These are phyloP conservation scores for Cryptosula pallasiana DNA, from an alignment of 2,888 invertebrate genomes.

Conservation along the genomic window DNA sequence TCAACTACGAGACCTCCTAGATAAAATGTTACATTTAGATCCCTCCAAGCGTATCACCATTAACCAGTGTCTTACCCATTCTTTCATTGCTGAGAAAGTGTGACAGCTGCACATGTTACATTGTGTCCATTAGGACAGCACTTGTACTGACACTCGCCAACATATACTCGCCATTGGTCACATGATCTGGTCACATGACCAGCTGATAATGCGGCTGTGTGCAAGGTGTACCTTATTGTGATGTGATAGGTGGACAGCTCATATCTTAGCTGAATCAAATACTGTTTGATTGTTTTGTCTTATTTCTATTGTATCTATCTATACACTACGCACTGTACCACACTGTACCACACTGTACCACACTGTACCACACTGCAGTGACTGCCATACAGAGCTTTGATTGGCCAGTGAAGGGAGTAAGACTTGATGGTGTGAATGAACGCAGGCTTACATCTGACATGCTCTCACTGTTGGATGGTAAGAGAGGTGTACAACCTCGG, in stretches of 20 bases:
- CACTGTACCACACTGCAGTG: too few relatives aligned
- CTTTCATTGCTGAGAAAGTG: slow-evolving; percentile 88
- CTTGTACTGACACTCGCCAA: too few relatives aligned
- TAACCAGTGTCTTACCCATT: slow-evolving; percentile 86
- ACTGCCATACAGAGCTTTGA: not conserved
- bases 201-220: too few relatives aligned
- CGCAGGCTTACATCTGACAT: not conserved
- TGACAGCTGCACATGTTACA: too few relatives aligned
- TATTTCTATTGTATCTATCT: slow-evolving; percentile 22
- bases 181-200: too few relatives aligned
- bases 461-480: slow-evolving; percentile 18
- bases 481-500: slow-evolving; percentile 6
- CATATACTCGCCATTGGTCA: too few relatives aligned
- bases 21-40: slow-evolving; percentile 85
- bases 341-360: too few relatives aligned
- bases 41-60: slow-evolving; percentile 87
- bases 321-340: not conserved
- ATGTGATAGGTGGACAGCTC: too few relatives aligned
- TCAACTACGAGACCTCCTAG: slow-evolving; percentile 85
- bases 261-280: not conserved
- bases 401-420: not conserved
- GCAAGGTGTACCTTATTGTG: too few relatives aligned
- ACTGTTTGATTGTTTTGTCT: slow-evolving; percentile 5
- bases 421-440: not conserved
- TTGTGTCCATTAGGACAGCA: too few relatives aligned